Evolutionary conservation across 2,888 invertebrate species (phyloP).

Genomic region (Lordiphosa fenestrarum): DNA sequence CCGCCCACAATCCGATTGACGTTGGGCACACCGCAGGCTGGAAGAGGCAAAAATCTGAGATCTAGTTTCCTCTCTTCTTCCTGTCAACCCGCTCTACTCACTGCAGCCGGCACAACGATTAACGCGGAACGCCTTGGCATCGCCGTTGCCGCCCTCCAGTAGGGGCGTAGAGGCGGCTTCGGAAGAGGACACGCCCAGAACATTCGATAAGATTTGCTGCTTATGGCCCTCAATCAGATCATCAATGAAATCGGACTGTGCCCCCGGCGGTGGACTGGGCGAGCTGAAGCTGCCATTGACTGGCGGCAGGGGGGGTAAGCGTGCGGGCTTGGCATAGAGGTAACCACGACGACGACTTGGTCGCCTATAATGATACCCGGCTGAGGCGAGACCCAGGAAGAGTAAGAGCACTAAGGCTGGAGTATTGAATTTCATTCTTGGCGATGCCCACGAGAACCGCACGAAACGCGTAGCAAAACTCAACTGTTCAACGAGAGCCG

Average conservation of each 20-base stretch:
- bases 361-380: constrained; percentile 34
- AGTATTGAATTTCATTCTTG: constrained; percentile 40
- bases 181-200: constrained; percentile 39
- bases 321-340: constrained; percentile 48
- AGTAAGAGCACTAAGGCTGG: constrained; percentile 17
- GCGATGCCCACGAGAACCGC: constrained; percentile 43
- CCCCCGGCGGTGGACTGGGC: constrained; percentile 31
- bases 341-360: constrained; percentile 46
- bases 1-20: constrained; percentile 79
- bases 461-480: constrained; percentile 39
- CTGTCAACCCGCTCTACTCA: constrained; percentile 56
- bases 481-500: constrained; percentile 57
- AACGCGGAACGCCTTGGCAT: constrained; percentile 53
- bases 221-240: constrained; percentile 77
- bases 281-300: constrained; percentile 12
- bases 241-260: constrained; percentile 75
- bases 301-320: constrained; percentile 27
- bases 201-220: constrained; percentile 69
- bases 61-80: too few species aligned
- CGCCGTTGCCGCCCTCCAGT: constrained; percentile 37
- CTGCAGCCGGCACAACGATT: constrained; percentile 77
- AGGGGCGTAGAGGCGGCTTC: constrained; percentile 9
- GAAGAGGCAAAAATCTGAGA: background rate
- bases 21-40: constrained; percentile 78
- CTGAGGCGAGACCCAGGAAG: constrained; percentile 24